phyloP scores from a whole-genome alignment of 2,888 invertebrate species.

The Neelides folsomi region DNA sequence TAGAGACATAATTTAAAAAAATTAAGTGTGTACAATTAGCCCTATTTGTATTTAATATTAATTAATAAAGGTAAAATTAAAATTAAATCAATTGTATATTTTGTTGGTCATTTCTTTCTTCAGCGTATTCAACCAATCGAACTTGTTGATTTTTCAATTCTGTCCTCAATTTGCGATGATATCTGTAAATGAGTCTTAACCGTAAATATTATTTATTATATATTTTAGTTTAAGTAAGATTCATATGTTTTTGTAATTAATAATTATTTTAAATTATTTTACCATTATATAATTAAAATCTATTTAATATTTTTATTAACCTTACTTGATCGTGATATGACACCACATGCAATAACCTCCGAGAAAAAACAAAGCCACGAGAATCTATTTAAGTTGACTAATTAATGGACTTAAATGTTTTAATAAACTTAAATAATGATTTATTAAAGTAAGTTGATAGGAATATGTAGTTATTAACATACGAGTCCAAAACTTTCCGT shows the following conservation, averaged over 20 bases:
- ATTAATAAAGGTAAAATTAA: no score
- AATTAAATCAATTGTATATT: no score
- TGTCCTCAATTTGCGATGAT: conserved; percentile 24
- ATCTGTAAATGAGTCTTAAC: conserved; percentile 9
- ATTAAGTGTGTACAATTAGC: no score
- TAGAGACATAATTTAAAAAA: no score
- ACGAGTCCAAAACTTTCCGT: conserved; percentile 33
- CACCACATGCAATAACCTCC: conserved; percentile 32
- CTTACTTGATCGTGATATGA: conserved; percentile 32
- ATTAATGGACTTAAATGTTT: no score
- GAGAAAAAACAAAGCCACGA: conserved; percentile 27
- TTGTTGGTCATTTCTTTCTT: no score
- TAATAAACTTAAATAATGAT: no score
- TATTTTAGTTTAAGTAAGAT: neutral
- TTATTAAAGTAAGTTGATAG: no score
- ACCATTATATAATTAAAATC: no score
- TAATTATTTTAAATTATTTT: neutral
- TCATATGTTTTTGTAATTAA: neutral
- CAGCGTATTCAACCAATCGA: conserved; percentile 6
- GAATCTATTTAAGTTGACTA: no score
- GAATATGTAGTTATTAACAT: no score
- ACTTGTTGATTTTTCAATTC: conserved; percentile 23
- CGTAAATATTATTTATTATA: neutral
- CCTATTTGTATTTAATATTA: no score
- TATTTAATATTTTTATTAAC: neutral